phyloP scores from a whole-genome alignment of 2,797 vertebrate species.

The Gymnothorax javanicus region DNA sequence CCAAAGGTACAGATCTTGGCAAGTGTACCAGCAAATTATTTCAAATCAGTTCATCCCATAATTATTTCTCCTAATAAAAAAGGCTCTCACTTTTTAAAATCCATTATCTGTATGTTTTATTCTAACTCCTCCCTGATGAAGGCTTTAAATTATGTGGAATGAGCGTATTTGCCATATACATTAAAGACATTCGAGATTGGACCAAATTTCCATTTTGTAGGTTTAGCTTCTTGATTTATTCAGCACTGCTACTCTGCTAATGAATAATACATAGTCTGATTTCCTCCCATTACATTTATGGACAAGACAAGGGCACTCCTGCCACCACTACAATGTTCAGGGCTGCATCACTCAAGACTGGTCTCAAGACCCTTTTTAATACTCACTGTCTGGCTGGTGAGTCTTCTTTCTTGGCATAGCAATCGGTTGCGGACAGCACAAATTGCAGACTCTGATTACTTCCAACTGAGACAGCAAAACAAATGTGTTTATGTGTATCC shows the following conservation, averaged over 20 bases:
- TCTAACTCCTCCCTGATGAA: neutral
- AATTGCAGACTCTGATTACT: neutral
- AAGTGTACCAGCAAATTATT: neutral
- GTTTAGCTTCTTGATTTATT: neutral
- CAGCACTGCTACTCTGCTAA: neutral
- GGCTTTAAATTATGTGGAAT: neutral
- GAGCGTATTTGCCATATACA: neutral
- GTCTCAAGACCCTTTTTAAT: no score
- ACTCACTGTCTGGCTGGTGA: no score
- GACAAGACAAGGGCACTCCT: neutral
- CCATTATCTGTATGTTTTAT: neutral
- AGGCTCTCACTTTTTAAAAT: neutral
- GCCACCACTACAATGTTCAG: neutral
- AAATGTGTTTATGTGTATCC: neutral
- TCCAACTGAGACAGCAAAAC: neutral
- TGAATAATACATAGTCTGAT: neutral
- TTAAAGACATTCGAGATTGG: neutral
- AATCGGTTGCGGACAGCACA: neutral
- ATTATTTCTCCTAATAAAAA: slow-evolving; percentile 5
- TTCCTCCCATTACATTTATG: neutral
- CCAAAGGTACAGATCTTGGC: neutral
- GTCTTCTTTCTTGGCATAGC: neutral
- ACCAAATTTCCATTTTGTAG: neutral
- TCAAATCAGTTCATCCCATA: neutral
- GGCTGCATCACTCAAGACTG: neutral